Base-by-base conservation (phyloP, 2,113 vertebrate species). In the Aix galericulata region DNA sequence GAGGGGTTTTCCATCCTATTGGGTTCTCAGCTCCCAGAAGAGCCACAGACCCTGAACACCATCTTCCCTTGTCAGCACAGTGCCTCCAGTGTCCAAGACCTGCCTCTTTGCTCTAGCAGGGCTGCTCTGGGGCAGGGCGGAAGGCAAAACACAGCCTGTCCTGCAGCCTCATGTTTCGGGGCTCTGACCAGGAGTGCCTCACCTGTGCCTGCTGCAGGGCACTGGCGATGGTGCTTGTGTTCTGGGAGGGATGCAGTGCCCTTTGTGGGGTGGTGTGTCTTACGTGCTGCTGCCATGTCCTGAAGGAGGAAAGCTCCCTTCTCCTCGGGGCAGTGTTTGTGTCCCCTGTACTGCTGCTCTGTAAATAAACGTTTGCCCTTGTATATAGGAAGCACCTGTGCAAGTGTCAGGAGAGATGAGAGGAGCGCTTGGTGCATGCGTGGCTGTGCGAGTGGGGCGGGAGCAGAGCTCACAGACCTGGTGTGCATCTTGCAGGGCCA, bases 281-380 rank as follows among this genome's bases (percentile, higher is more conserved):
- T 82, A 48, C 7, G 60, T 1, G 2, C 77, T 96, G 74, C 91
- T 94, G 81, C 81, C 1, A 0, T 36, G 20, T 40, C 68, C 26
- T 36, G 26, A 72, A 68, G 40, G 74, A 60, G n/a, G 11, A 38
- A 66, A 17, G 25, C 66, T 87, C 38, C 29, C 20, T 59, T 71
- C 44, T 63, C 56, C 22, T 21, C 36, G 23, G 52, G 32, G 31
- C 2, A 1, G 8, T 23, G 11, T 94, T 71, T 90, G 46, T 60
- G n/a, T 42, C 31, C 59, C 40, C 32, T 90, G 44, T 89, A 82
- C 50, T 94, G 92, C 96, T 96, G 97, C 95, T 96, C 79, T 96
- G 92, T 96, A 94, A 97, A 96, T 97, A 97, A 97, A 96, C 63
- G 62, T 85, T 89, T 91, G 25, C 40, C 46, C 11, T 85, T 82